Base-by-base conservation (phyloP, 2,797 vertebrate species). In the Sebastiscus albofasciatus region DNA sequence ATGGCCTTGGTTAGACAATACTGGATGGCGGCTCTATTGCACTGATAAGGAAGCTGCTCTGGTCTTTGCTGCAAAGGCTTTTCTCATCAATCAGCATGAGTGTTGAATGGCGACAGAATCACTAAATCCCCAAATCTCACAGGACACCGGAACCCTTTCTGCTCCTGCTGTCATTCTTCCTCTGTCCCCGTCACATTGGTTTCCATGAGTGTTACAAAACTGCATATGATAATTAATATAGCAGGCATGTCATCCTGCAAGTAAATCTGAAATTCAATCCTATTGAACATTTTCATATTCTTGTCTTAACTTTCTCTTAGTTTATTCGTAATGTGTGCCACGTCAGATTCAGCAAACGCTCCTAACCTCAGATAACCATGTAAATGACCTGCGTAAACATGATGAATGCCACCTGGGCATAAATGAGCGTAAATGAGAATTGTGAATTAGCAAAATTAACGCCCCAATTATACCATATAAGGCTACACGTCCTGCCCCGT, bases 61-160 rank as follows among this genome's bases (percentile, higher is more conserved):
- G 0, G 20, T 0, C 49, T 52, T 20, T 52, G 46, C 59, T 9
- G 27, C 14, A 5, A 68, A 46, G 36, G 18, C 42, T 78, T 59
- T 76, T 72, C 77, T 75, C 73, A 33, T 81, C 70, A 36, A 66
- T 77, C 66, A 75, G 52, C 29, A 26, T 0, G 2, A 67, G 54
- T 6, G 20, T 13, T 74, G 58, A 67, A 36, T 12, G 34, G 42
- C 34, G n/a, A 29, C 56, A 67, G 54, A 46, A 71, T 54, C 22
- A 49, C 8, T 11, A 12, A 49, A 59, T 20, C 14, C 52, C 12
- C 8, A 60, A 66, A 67, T 39, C 36, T 59, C 9, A 12, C 58
- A 46, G 31, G 59, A 5, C n/a, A 5, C 59, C 26, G 8, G 8
- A 54, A n/a, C 4, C 18, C 24, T 31, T 56, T 73, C 12, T 60